These are phyloP conservation scores for Climacteris rufus DNA, from an alignment of 2,113 vertebrate genomes.

Conservation along the genomic window DNA sequence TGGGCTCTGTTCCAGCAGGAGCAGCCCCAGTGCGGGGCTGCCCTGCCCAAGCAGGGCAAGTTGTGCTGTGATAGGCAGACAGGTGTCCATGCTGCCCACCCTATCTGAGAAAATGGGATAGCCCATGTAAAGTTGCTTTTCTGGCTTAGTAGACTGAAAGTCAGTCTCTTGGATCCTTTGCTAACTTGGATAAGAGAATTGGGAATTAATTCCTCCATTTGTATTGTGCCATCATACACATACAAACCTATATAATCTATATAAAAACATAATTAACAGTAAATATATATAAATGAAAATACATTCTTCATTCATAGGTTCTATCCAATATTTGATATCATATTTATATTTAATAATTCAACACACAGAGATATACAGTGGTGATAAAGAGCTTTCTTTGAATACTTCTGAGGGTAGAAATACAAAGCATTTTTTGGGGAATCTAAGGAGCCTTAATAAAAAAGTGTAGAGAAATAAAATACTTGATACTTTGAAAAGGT, in stretches of 20 bases:
- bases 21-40: no score
- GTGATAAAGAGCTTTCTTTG: not conserved
- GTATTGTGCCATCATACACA: not conserved
- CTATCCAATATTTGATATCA: not conserved
- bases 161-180: not conserved
- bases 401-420: not conserved
- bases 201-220: not conserved
- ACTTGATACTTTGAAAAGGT: not conserved
- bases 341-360: not conserved
- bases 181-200: not conserved
- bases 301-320: not conserved
- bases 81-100: not conserved
- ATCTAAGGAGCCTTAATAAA: not conserved
- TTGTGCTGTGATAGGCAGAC: not conserved
- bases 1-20: no score
- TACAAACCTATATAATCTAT: accelerated
- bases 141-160: not conserved
- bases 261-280: not conserved
- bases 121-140: not conserved
- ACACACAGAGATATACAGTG: not conserved
- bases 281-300: not conserved
- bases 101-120: not conserved
- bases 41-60: no score
- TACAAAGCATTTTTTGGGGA: not conserved
- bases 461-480: not conserved